Evolutionary conservation across 2,113 vertebrate genomes (phyloP).

Genomic region (Azemiops feae): DNA sequence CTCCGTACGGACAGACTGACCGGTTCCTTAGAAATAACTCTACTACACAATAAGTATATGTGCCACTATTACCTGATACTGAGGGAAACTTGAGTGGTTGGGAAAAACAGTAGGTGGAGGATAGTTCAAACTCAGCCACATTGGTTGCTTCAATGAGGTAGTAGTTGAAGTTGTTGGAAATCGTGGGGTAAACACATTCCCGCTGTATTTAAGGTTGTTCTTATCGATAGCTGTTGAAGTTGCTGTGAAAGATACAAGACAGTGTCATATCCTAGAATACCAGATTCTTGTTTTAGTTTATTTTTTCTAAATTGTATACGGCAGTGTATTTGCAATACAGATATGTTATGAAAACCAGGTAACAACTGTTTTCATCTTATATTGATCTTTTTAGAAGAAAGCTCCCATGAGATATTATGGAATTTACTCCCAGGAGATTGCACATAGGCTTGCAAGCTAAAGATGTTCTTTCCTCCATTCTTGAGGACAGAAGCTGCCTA

Average conservation of each 20-base stretch:
- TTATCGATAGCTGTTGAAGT: conserved; percentile 12
- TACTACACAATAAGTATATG: too few relatives aligned
- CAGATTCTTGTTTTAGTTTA: background rate
- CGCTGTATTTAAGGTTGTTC: conserved; percentile 37
- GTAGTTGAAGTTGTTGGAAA: conserved; percentile 37
- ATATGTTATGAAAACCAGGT: background rate
- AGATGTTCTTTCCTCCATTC: background rate
- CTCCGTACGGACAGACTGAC: background rate
- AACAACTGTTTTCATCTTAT: background rate
- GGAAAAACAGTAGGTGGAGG: conserved; percentile 23
- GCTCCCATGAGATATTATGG: background rate
- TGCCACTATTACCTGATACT: conserved; percentile 59
- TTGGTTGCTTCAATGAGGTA: conserved; percentile 39
- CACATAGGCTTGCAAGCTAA: background rate
- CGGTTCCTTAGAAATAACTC: background rate
- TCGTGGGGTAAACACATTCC: conserved; percentile 41
- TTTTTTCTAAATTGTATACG: background rate
- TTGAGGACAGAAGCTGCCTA: too few relatives aligned
- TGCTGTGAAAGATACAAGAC: conserved; percentile 37
- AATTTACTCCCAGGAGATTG: background rate
- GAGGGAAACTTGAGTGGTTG: conserved; percentile 39
- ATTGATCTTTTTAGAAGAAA: background rate
- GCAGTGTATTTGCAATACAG: background rate
- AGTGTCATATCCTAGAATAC: background rate
- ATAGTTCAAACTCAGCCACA: conserved; percentile 56